A percentile compares a stretch with the other conserved stretches of the same genome.
These are phyloP conservation scores for Dasyornis broadbenti DNA, from an alignment of 2,113 vertebrate genomes.

Conservation along the genomic window DNA sequence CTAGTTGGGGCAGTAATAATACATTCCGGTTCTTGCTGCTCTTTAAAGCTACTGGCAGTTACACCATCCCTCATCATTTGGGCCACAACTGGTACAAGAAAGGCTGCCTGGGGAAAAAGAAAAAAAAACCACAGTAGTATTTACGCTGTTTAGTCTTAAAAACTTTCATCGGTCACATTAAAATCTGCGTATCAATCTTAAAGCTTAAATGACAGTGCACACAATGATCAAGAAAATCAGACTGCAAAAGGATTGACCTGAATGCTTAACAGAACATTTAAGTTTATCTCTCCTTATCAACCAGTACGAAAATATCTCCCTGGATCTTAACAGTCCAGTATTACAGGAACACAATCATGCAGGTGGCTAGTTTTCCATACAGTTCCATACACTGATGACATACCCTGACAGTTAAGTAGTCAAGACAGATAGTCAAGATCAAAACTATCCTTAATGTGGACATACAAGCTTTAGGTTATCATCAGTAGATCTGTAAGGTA, in stretches of 20 bases:
- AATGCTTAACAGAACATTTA: neutral
- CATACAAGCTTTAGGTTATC: neutral
- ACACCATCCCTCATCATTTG: conserved; percentile 83
- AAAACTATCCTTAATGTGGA: neutral
- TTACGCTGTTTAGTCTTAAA: neutral
- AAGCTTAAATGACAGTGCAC: neutral
- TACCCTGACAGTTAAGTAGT: neutral
- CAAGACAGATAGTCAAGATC: neutral
- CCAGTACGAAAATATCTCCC: neutral
- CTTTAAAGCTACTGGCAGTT: conserved; percentile 81
- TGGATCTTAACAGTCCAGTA: neutral
- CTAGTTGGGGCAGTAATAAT: conserved; percentile 92
- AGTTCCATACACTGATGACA: neutral
- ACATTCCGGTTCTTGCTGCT: conserved; percentile 86
- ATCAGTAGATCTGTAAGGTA: neutral
- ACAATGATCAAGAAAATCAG: neutral
- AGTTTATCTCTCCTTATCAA: neutral
- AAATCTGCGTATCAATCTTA: neutral
- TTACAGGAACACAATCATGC: neutral
- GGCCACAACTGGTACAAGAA: conserved; percentile 89
- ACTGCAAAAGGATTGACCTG: neutral
- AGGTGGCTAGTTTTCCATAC: neutral
- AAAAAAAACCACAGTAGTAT: neutral
- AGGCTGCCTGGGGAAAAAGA: conserved; percentile 80
- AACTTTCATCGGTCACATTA: neutral